These are phyloP conservation scores for Corvus moneduloides DNA, from an alignment of 2,113 vertebrate species.

Conservation along the genomic window DNA sequence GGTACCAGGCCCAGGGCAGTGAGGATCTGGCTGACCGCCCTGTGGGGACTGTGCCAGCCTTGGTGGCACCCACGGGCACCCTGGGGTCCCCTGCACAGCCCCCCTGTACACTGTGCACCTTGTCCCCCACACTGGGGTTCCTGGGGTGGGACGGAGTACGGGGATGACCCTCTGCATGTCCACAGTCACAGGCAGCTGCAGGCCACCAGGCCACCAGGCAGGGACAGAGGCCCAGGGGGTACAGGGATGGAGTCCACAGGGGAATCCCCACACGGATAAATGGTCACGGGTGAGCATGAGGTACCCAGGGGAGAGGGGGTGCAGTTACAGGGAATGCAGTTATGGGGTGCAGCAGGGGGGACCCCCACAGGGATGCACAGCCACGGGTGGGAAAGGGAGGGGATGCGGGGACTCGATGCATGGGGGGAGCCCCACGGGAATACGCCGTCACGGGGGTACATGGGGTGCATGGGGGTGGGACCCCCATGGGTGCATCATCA, in stretches of 20 bases:
- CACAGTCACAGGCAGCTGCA: not conserved
- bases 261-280: not conserved
- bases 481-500: too few species aligned
- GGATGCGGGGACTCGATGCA: too few species aligned
- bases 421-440: not conserved
- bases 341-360: not conserved
- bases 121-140: not conserved
- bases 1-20: too few species aligned
- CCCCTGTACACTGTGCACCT: not conserved
- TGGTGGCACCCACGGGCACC: not conserved
- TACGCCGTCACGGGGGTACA: fast-evolving
- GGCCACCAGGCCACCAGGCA: not conserved
- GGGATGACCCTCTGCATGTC: not conserved
- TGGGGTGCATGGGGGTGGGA: too few species aligned
- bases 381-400: not conserved
- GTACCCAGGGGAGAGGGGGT: not conserved
- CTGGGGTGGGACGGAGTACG: fast-evolving
- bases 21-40: not conserved
- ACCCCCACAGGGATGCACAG: not conserved
- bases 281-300: too few species aligned
- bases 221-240: not conserved
- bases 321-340: not conserved
- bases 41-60: not conserved
- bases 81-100: not conserved
- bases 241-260: not conserved